phyloP scores from a whole-genome alignment of 2,113 vertebrate species.

The Thamnaconus septentrionalis region DNA sequence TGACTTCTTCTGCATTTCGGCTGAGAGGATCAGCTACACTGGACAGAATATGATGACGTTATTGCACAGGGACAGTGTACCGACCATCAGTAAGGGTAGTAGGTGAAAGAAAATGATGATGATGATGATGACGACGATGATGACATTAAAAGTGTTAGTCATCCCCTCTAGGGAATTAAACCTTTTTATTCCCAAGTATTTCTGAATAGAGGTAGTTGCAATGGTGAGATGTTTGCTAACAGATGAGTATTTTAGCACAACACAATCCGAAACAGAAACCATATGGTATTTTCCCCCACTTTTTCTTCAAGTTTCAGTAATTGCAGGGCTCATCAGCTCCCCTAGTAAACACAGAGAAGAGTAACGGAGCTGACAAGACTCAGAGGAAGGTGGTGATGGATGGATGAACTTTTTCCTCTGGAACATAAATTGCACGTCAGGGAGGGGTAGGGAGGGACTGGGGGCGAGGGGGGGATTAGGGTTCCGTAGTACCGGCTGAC shows the following conservation, averaged over 20 bases:
- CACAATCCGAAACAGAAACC: slow-evolving; percentile 43
- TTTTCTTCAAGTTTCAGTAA: slow-evolving; percentile 11
- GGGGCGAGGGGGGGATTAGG: no score
- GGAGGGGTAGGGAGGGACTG: no score
- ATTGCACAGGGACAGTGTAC: no score
- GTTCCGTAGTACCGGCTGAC: background rate
- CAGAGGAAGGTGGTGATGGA: background rate
- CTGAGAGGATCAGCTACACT: no score
- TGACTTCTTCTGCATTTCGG: no score
- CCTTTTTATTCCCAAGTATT: slow-evolving; percentile 8
- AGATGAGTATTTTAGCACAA: slow-evolving; percentile 29
- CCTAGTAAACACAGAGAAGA: background rate
- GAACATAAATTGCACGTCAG: background rate
- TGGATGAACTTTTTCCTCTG: background rate
- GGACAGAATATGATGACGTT: no score
- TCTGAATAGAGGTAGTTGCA: slow-evolving; percentile 39
- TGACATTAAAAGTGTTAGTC: background rate
- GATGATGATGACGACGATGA: slow-evolving; percentile 1
- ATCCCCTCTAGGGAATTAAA: slow-evolving; percentile 11
- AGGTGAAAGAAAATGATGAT: no score
- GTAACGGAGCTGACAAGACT: no score
- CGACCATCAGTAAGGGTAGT: no score
- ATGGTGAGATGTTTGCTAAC: slow-evolving; percentile 41
- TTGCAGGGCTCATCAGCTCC: slow-evolving; percentile 19
- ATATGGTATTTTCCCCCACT: slow-evolving; percentile 6